Percentiles rank a stretch among this genome's conserved stretches.
Evolutionary conservation across 1,140 invertebrate genomes (phyloP).

Genomic region (Drosophila kanapiae): DNA sequence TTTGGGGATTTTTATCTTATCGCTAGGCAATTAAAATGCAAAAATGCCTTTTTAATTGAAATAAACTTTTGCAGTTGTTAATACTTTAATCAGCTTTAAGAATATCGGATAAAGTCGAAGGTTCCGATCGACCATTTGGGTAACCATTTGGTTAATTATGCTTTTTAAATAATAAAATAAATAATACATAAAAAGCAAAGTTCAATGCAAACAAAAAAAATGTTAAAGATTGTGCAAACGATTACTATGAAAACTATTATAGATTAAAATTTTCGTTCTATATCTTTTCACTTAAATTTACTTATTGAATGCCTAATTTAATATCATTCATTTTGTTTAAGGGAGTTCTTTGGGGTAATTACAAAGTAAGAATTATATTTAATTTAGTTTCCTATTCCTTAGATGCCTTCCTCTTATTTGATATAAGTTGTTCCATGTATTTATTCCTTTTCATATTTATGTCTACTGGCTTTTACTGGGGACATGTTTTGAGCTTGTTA

Average conservation of each 20-base stretch:
- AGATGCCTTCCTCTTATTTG: neutral
- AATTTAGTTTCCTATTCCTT: neutral
- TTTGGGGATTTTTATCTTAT: slow-evolving; percentile 68
- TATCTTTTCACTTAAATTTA: neutral
- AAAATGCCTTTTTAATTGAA: slow-evolving; percentile 74
- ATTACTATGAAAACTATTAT: no score
- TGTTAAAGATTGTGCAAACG: no score
- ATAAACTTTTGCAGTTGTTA: slow-evolving; percentile 26
- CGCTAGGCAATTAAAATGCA: slow-evolving; percentile 74
- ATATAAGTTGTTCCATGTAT: neutral
- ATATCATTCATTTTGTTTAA: neutral
- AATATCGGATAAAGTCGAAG: neutral
- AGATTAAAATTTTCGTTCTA: no score
- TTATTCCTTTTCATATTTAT: slow-evolving; percentile 40
- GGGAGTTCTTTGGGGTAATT: neutral
- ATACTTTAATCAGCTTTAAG: slow-evolving; percentile 15
- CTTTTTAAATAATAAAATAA: neutral
- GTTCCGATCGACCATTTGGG: neutral
- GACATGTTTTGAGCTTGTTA: slow-evolving; percentile 76
- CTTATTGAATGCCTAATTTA: neutral
- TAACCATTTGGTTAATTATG: no score
- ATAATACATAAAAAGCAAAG: no score
- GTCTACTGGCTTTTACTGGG: slow-evolving; percentile 64
- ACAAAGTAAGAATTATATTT: neutral
- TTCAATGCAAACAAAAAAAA: no score